phyloP scores from a whole-genome alignment of 1,140 invertebrate genomes.

The Hycleus phaleratus region DNA sequence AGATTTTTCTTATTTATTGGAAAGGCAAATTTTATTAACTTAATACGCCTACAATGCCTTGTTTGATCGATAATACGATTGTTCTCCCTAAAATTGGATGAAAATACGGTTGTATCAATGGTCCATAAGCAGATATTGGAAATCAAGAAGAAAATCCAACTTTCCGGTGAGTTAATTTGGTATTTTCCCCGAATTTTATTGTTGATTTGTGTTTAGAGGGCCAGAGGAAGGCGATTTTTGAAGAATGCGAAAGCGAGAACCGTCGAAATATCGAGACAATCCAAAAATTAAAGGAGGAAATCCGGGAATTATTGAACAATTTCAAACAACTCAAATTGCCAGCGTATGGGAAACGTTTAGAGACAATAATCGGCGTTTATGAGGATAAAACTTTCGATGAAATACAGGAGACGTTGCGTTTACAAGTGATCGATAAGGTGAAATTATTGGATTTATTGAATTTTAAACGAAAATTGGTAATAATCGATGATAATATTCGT shows the following conservation, averaged over 20 bases:
- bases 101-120: too few species aligned
- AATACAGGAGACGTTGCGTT: constrained; percentile 54
- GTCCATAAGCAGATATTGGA: constrained; percentile 62
- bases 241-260: constrained; percentile 67
- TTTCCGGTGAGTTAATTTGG: constrained; percentile 54
- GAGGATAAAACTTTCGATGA: constrained; percentile 48
- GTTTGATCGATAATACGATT: too few species aligned
- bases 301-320: constrained; percentile 53
- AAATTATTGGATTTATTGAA: constrained; percentile 68
- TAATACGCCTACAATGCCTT: neutral
- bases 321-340: constrained; percentile 53
- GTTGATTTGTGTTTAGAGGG: constrained; percentile 52
- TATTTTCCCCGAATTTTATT: neutral
- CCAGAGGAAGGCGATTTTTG: constrained; percentile 70
- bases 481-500: constrained; percentile 17
- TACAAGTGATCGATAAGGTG: constrained; percentile 65
- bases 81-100: too few species aligned
- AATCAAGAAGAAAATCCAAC: constrained; percentile 72
- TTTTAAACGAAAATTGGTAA: constrained; percentile 51
- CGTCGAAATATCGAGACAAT: constrained; percentile 63
- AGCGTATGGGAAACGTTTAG: constrained; percentile 22
- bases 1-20: neutral
- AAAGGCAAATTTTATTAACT: neutral
- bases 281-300: constrained; percentile 61
- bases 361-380: constrained; percentile 26